These are phyloP conservation scores for Lepus europaeus DNA, from an alignment of 2,113 vertebrate genomes.

Conservation along the genomic window DNA sequence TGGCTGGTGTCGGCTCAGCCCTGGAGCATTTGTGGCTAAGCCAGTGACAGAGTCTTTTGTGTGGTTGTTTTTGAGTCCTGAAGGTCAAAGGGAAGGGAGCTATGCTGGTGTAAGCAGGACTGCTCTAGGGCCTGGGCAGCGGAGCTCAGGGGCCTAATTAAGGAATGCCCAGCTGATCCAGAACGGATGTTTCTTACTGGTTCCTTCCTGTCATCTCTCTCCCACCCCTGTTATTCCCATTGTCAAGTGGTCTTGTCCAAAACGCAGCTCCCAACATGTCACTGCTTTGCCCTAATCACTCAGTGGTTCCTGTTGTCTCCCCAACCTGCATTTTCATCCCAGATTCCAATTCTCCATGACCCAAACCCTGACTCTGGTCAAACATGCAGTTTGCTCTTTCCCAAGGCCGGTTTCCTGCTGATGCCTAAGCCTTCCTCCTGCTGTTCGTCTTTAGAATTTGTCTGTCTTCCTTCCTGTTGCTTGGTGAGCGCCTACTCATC, in stretches of 20 bases:
- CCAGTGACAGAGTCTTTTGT: not conserved
- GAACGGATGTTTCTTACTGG: not conserved
- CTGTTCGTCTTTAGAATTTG: not conserved
- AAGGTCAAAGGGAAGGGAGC: not conserved
- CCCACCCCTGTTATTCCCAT: not conserved
- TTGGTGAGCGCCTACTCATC: not conserved
- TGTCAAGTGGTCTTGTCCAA: not conserved
- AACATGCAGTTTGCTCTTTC: not conserved
- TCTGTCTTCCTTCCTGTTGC: not conserved
- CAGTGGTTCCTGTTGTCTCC: not conserved
- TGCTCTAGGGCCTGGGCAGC: not conserved
- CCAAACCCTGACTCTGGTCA: not conserved
- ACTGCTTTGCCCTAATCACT: not conserved
- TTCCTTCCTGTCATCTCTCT: not conserved
- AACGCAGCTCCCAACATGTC: no score
- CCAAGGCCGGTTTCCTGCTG: not conserved
- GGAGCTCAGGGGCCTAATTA: not conserved
- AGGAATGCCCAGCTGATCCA: not conserved
- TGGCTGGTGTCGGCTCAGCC: not conserved
- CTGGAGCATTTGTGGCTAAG: not conserved
- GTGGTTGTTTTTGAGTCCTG: slow-evolving; percentile 52
- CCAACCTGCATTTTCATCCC: not conserved
- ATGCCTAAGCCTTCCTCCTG: not conserved
- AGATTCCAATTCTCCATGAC: not conserved
- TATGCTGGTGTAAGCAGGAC: not conserved